phyloP scores from a whole-genome alignment of 2,888 invertebrate species.

The Chrysodeixis includens region DNA sequence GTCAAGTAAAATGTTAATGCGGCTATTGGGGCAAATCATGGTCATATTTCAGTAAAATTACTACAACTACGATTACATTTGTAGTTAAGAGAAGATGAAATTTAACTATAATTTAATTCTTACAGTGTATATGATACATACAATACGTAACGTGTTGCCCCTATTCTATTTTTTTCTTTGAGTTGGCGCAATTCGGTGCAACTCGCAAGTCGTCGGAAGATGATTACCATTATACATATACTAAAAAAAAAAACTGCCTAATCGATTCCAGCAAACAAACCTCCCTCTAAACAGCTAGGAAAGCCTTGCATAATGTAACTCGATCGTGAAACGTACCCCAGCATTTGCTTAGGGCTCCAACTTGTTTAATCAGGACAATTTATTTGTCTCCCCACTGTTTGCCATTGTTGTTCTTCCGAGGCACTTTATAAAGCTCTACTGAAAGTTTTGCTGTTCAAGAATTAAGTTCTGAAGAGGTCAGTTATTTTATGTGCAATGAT shows the following conservation, averaged over 20 bases:
- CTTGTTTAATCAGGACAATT: slow-evolving; percentile 51
- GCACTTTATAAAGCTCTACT: background rate
- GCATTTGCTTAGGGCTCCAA: slow-evolving; percentile 35
- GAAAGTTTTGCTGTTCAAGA: background rate
- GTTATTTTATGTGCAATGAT: background rate
- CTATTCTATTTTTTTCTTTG: too few relatives aligned
- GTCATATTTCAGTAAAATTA: too few relatives aligned
- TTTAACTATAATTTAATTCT: too few relatives aligned
- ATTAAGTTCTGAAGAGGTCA: background rate
- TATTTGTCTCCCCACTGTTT: slow-evolving; percentile 30
- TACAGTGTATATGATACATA: too few relatives aligned
- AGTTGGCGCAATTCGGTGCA: too few relatives aligned
- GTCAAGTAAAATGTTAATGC: too few relatives aligned
- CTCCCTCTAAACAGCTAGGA: slow-evolving; percentile 12
- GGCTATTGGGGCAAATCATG: too few relatives aligned
- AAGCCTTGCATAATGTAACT: slow-evolving; percentile 33
- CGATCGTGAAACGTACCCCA: slow-evolving; percentile 47
- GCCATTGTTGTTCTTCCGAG: slow-evolving; percentile 11
- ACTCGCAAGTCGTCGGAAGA: too few relatives aligned
- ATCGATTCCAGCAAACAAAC: slow-evolving; percentile 9
- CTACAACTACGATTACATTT: too few relatives aligned
- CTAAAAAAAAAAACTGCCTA: background rate
- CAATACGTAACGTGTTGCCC: too few relatives aligned
- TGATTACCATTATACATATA: too few relatives aligned
- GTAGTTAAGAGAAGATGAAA: too few relatives aligned